phyloP scores from a whole-genome alignment of 2,888 invertebrate species.

The Euphydryas editha region DNA sequence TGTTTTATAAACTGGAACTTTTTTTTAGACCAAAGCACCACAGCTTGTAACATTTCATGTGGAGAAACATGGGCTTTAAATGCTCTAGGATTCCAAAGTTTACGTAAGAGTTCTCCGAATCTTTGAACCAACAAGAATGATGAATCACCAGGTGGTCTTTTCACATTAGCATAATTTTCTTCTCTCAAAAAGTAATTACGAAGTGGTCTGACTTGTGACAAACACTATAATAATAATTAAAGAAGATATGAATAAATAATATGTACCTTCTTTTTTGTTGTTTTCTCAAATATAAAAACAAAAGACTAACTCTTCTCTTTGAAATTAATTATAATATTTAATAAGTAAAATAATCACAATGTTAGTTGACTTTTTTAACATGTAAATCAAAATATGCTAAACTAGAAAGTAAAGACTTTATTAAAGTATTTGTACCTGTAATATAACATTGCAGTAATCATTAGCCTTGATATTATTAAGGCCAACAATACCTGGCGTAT shows the following conservation, averaged over 20 bases:
- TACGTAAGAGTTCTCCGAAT: slow-evolving; percentile 97
- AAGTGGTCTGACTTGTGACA: slow-evolving; percentile 97
- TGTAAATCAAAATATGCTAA: too few species aligned
- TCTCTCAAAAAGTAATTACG: slow-evolving; percentile 97
- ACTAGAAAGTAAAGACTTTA: too few species aligned
- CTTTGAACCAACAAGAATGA: slow-evolving; percentile 94
- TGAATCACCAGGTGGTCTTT: slow-evolving; percentile 97
- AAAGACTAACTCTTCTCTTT: too few species aligned
- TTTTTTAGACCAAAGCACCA: slow-evolving; percentile 98
- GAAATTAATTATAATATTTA: too few species aligned
- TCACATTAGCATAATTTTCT: slow-evolving; percentile 94
- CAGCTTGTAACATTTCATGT: slow-evolving; percentile 99
- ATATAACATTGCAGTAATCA: slow-evolving; percentile 99
- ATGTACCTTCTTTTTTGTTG: not conserved
- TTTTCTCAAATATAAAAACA: too few species aligned
- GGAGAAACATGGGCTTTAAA: slow-evolving; percentile 99
- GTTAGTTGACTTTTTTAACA: too few species aligned
- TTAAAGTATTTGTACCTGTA: slow-evolving; percentile 90
- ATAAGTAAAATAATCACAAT: too few species aligned
- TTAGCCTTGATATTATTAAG: slow-evolving; percentile 99
- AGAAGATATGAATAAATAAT: slow-evolving; percentile 6
- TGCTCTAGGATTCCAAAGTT: slow-evolving; percentile 99
- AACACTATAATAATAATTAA: slow-evolving; percentile 86
- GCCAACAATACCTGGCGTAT: slow-evolving; percentile 98
- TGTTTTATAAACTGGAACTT: slow-evolving; percentile 99